These are phyloP conservation scores for Haliaeetus leucogaster DNA, from an alignment of 2,113 vertebrate genomes.

Conservation along the genomic window DNA sequence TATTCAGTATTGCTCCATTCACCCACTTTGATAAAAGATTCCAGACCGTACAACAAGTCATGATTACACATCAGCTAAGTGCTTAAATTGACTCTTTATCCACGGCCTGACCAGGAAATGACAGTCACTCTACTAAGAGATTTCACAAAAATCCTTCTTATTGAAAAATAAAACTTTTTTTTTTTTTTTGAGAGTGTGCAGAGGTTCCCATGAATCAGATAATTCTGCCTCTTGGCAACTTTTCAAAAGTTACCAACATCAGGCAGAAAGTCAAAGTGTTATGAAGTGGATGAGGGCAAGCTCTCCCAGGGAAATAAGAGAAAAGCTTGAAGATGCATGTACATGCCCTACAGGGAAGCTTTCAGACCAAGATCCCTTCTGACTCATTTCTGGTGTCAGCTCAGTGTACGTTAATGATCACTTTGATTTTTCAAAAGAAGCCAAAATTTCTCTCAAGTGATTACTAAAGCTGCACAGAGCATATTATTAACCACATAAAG, in stretches of 20 bases:
- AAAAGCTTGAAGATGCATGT: not conserved
- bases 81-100: not conserved
- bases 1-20: not conserved
- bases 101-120: not conserved
- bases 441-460: not conserved
- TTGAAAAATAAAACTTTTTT: not conserved
- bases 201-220: not conserved
- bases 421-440: not conserved
- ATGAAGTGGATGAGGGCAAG: not conserved
- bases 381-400: constrained; percentile 20
- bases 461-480: not conserved
- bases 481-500: not conserved
- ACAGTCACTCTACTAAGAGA: not conserved
- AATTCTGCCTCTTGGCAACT: not conserved
- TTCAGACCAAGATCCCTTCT: constrained; percentile 6
- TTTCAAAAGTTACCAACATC: not conserved
- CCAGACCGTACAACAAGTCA: not conserved
- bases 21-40: not conserved
- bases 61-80: not conserved
- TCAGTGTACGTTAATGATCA: not conserved
- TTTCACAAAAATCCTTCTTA: not conserved
- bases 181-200: not conserved
- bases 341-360: not conserved
- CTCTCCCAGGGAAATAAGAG: not conserved
- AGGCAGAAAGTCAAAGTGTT: constrained; percentile 1